A percentile compares a stretch with the other conserved stretches of the same genome.
phyloP scores from a whole-genome alignment of 1,140 invertebrate genomes.

The Tribolium castaneum region DNA sequence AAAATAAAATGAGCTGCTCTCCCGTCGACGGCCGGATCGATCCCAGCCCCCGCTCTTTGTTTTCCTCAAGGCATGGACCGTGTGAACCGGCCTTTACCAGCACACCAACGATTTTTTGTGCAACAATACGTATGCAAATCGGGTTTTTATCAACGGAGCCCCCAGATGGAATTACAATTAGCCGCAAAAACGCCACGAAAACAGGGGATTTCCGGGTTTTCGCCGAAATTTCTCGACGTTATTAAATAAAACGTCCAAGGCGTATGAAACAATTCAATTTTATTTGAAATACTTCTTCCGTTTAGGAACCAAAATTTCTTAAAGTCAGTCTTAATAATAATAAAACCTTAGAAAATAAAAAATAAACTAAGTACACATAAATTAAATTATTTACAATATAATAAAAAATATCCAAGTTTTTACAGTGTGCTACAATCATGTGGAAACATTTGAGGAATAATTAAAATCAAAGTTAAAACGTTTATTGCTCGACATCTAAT shows the following conservation, averaged over 20 bases:
- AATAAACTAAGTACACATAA: constrained; percentile 61
- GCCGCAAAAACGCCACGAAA: background rate
- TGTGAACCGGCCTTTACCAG: background rate
- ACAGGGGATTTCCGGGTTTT: too few species aligned
- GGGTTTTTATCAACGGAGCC: background rate
- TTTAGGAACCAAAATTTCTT: constrained; percentile 62
- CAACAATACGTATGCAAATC: background rate
- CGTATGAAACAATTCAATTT: constrained; percentile 55
- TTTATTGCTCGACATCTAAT: constrained; percentile 3
- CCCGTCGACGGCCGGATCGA: background rate
- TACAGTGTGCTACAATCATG: constrained; percentile 53
- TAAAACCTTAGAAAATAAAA: constrained; percentile 60
- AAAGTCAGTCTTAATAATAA: constrained; percentile 63
- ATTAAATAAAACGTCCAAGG: background rate
- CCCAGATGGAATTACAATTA: background rate
- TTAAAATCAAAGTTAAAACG: background rate
- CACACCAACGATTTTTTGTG: too few species aligned
- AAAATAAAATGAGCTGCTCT: background rate
- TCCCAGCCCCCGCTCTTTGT: background rate
- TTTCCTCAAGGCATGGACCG: background rate
- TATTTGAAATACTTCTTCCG: constrained; percentile 61
- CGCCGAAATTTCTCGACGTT: too few species aligned
- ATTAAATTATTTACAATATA: constrained; percentile 60
- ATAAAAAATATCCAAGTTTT: constrained; percentile 41
- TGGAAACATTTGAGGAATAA: background rate